A percentile compares a stretch with the other conserved stretches of the same genome.
Evolutionary conservation across 2,797 vertebrate genomes (phyloP).

Genomic region (Phataginus tetradactyla): DNA sequence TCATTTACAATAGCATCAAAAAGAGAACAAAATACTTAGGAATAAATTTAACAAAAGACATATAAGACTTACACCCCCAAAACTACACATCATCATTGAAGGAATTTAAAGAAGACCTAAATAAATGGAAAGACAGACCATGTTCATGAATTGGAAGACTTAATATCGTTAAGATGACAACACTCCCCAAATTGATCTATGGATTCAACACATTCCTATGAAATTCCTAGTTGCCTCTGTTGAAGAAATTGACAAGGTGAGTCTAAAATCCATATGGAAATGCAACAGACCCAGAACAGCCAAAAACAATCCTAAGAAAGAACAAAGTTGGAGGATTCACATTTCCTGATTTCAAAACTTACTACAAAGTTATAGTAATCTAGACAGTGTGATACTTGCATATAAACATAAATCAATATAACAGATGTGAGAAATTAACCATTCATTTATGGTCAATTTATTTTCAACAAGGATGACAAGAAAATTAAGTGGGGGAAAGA

Average conservation of each 20-base stretch:
- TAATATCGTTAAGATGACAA: neutral
- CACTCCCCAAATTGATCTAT: neutral
- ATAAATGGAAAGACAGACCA: neutral
- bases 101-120: constrained; percentile 16
- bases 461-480: too few relatives aligned
- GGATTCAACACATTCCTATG: neutral
- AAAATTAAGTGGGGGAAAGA: too few relatives aligned
- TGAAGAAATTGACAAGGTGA: constrained; percentile 4
- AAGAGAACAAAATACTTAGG: neutral
- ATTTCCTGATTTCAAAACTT: too few relatives aligned
- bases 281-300: neutral
- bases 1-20: neutral
- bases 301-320: neutral
- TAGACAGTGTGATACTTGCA: too few relatives aligned
- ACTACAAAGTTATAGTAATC: too few relatives aligned
- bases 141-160: neutral
- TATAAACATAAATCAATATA: too few relatives aligned
- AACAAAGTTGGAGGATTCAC: neutral
- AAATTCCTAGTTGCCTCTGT: neutral
- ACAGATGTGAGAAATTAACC: too few relatives aligned
- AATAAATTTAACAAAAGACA: constrained; percentile 35
- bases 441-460: too few relatives aligned
- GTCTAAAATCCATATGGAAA: neutral
- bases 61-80: neutral
- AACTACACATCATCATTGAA: neutral